A percentile compares a stretch with the other conserved stretches of the same genome.
Conservation (phyloP, 2,888 invertebrate species). For the Atherix ibis region DNA sequence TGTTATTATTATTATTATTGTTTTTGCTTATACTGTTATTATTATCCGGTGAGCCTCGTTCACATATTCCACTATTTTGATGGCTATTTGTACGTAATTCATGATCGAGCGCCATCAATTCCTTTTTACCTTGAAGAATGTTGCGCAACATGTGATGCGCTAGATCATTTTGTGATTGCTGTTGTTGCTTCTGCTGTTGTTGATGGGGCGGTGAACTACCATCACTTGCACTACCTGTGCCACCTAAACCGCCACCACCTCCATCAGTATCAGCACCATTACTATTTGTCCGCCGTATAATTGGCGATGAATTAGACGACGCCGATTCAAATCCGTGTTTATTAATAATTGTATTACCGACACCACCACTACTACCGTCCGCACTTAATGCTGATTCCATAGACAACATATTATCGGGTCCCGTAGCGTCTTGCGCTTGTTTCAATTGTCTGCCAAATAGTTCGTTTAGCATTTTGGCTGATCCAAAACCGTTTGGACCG, state of each 20-base stretch:
- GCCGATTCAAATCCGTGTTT: slow-evolving; percentile 12
- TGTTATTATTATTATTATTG: slow-evolving; percentile 22
- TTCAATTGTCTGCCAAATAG: slow-evolving; percentile 67
- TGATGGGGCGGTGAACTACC: slow-evolving; percentile 16
- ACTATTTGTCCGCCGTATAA: slow-evolving; percentile 19
- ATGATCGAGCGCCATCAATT: slow-evolving; percentile 59
- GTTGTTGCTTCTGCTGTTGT: slow-evolving; percentile 19
- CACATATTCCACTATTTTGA: slow-evolving; percentile 26
- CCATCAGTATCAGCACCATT: slow-evolving; percentile 33
- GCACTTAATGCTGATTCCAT: slow-evolving; percentile 32
- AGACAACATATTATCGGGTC: slow-evolving; percentile 33
- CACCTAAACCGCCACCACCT: too few species aligned
- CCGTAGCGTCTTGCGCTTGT: slow-evolving; percentile 46
- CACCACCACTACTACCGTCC: slow-evolving; percentile 20
- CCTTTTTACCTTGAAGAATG: slow-evolving; percentile 78
- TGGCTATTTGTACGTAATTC: slow-evolving; percentile 41
- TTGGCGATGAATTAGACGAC: slow-evolving; percentile 15
- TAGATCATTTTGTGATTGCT: slow-evolving; percentile 34
- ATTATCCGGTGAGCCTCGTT: slow-evolving; percentile 27
- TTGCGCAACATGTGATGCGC: slow-evolving; percentile 80
- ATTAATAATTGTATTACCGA: slow-evolving; percentile 5
- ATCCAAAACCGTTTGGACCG: slow-evolving; percentile 68
- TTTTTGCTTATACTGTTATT: slow-evolving; percentile 28
- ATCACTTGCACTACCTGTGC: too few species aligned
- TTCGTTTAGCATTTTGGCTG: slow-evolving; percentile 85